These are phyloP conservation scores for Heliconius ethilla DNA, from an alignment of 2,888 invertebrate genomes.

Conservation along the genomic window DNA sequence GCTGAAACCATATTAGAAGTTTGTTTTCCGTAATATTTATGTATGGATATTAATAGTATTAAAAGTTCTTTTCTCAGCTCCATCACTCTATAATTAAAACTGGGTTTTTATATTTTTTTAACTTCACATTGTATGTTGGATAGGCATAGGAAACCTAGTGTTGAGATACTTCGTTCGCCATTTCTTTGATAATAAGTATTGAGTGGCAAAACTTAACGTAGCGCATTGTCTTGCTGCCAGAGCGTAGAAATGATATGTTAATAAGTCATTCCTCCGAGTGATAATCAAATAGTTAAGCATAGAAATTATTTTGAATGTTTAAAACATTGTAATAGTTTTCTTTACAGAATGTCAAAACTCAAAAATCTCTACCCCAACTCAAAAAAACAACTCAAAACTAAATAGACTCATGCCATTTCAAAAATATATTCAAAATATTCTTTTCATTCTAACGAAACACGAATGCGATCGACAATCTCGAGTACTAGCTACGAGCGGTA, in stretches of 20 bases:
- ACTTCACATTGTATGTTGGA: neutral
- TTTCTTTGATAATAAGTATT: neutral
- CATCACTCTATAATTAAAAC: too few species aligned
- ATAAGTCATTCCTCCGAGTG: too few species aligned
- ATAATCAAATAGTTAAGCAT: too few species aligned
- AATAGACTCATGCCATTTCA: neutral
- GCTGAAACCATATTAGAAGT: constrained; percentile 6
- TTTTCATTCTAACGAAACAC: constrained; percentile 10
- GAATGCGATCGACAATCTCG: constrained; percentile 25
- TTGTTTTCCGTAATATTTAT: neutral
- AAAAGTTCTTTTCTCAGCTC: too few species aligned
- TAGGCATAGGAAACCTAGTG: neutral
- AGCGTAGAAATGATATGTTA: too few species aligned
- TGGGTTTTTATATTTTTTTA: too few species aligned
- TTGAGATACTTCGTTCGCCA: neutral
- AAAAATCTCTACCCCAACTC: neutral
- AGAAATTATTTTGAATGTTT: too few species aligned
- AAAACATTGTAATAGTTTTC: neutral
- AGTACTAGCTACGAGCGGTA: constrained; percentile 19
- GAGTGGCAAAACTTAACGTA: neutral
- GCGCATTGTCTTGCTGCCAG: neutral
- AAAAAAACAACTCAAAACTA: neutral
- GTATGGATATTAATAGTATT: neutral
- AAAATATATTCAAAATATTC: constrained; percentile 19
- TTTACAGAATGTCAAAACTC: neutral